Evolutionary conservation across 2,888 invertebrate genomes (phyloP).

Genomic region (Drosophila setosimentum): DNA sequence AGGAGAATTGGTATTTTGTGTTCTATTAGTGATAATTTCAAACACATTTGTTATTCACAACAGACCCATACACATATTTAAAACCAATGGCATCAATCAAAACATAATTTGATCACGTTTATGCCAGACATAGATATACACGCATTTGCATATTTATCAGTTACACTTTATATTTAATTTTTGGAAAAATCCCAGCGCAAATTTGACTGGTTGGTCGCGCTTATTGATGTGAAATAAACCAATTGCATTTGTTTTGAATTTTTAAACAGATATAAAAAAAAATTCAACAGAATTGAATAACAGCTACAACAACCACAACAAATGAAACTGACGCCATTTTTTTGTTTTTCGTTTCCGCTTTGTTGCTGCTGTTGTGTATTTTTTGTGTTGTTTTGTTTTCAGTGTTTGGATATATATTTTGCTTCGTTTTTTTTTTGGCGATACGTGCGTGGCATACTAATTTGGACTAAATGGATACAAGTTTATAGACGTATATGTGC

Average conservation of each 20-base stretch:
- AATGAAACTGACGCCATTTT: constrained; percentile 61
- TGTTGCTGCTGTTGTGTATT: constrained; percentile 42
- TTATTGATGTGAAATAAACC: constrained; percentile 82
- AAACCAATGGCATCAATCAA: constrained; percentile 22
- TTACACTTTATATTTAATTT: constrained; percentile 23
- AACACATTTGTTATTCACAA: background rate
- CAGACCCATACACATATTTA: background rate
- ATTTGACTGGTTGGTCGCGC: constrained; percentile 63
- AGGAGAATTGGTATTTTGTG: background rate
- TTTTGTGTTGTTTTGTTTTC: constrained; percentile 35
- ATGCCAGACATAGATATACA: constrained; percentile 38
- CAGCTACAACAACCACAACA: constrained; percentile 32
- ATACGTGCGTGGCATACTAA: constrained; percentile 78
- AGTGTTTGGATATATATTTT: constrained; percentile 19
- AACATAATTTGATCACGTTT: constrained; percentile 69
- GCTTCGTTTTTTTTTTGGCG: constrained; percentile 39
- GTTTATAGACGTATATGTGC: constrained; percentile 11
- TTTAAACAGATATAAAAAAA: constrained; percentile 79
- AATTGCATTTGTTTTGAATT: constrained; percentile 84
- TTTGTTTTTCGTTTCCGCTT: constrained; percentile 58
- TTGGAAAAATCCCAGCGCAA: constrained; percentile 57
- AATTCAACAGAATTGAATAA: constrained; percentile 3
- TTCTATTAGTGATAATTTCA: background rate
- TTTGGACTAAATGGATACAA: constrained; percentile 68
- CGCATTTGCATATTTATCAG: constrained; percentile 32